Conservation (phyloP, 2,797 vertebrate genomes). For the Luscinia luscinia region DNA sequence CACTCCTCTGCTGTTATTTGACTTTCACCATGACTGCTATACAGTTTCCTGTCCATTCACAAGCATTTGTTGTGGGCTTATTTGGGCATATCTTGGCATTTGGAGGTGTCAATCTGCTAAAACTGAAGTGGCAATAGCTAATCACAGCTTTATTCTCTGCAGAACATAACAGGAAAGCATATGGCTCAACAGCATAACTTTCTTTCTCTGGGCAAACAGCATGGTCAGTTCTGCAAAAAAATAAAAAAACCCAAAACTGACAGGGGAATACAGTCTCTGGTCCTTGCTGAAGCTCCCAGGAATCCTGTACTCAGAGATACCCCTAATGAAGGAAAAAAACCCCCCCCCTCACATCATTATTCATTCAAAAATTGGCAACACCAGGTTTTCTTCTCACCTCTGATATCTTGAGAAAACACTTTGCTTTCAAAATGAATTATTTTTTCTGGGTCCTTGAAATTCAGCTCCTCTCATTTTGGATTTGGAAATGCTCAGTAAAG, state of each 20-base stretch:
- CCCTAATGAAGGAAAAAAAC: background rate
- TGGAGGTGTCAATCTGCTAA: constrained; percentile 32
- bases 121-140: constrained; percentile 20
- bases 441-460: background rate
- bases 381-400: constrained; percentile 7
- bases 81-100: constrained; percentile 26
- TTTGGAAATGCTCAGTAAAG: background rate
- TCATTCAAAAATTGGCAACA: background rate
- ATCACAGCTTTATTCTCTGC: background rate
- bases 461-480: constrained; percentile 2
- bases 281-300: background rate
- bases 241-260: background rate
- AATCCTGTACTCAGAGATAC: background rate
- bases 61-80: background rate
- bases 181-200: background rate
- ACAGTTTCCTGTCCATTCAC: background rate
- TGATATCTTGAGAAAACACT: constrained; percentile 37
- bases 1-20: background rate
- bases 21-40: background rate
- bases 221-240: background rate
- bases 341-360: background rate
- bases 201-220: background rate
- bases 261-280: background rate
- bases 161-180: background rate
- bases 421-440: constrained; percentile 13